Base-by-base conservation (phyloP, 2,888 invertebrate species). In the Osedax fenrisi region DNA sequence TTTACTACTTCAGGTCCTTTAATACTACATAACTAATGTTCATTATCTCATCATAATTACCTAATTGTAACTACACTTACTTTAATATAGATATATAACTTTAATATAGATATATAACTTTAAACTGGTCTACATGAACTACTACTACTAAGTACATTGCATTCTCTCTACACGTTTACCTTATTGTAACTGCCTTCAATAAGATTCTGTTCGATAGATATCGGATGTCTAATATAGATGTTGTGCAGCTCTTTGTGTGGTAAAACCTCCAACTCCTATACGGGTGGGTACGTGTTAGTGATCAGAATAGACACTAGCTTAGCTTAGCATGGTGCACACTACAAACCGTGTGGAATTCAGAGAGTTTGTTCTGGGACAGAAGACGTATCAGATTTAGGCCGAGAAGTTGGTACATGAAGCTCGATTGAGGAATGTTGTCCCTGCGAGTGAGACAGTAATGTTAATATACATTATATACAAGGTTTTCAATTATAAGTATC, bases 131-230 rank as follows among this genome's bases (percentile, higher is more conserved):
- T n/a, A n/a, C n/a, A n/a, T n/a, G n/a, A n/a, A n/a, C n/a, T n/a
- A n/a, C n/a, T n/a, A n/a, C n/a, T n/a, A n/a, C n/a, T n/a, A n/a
- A n/a, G n/a, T n/a, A n/a, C n/a, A n/a, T n/a, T n/a, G n/a, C n/a
- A n/a, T n/a, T n/a, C 41, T 5, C 41, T 41, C 17, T 17, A 41
- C 5, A 17, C 41, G 5, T 5, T 61, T 82, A 90, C 90, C 86
- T 98, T 98, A 84, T 98, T 97, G 83, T 98, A 98, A 79, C 94
- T 93, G 69, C 98, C 98, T 85, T 98, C 98, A 96, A 98, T 98
- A 74, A 98, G 88, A 84, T 94, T 96, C 84, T 98, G 98, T 82
- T 98, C 98, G 81, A 98, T 88, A 5, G 93, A 92, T 13, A 98
- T 88, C 0, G 97, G 95, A 82, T 96, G 94, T 77, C 90, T 89